A percentile compares a stretch with the other conserved stretches of the same genome.
phyloP scores from a whole-genome alignment of 2,888 invertebrate genomes.

The Cyclophora punctaria region DNA sequence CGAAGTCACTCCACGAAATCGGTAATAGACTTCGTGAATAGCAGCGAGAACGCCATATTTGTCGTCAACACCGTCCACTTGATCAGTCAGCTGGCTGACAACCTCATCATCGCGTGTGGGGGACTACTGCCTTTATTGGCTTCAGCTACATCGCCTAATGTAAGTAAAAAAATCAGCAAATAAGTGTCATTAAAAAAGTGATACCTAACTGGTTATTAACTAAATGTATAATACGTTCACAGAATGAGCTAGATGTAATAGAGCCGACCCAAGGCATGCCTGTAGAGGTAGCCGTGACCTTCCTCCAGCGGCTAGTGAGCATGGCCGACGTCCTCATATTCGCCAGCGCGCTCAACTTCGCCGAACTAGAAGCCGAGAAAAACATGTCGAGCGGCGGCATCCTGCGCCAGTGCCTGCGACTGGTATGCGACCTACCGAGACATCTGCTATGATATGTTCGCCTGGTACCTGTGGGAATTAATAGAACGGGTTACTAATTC shows the following conservation, averaged over 20 bases:
- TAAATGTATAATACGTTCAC: constrained; percentile 11
- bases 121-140: constrained; percentile 96
- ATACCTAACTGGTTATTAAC: not conserved
- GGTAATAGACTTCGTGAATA: constrained; percentile 98
- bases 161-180: constrained; percentile 42
- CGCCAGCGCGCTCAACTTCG: constrained; percentile 97
- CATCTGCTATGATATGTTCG: constrained; percentile 15
- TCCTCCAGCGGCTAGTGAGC: constrained; percentile 97
- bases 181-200: not conserved
- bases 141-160: constrained; percentile 98
- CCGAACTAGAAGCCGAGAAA: constrained; percentile 98
- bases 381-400: constrained; percentile 99
- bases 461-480: constrained; percentile 7
- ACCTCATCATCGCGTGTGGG: constrained; percentile 98
- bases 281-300: constrained; percentile 97
- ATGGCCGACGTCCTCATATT: constrained; percentile 99
- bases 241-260: constrained; percentile 98
- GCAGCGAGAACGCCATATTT: constrained; percentile 98
- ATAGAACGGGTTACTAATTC: too few species aligned
- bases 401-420: constrained; percentile 93
- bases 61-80: constrained; percentile 99
- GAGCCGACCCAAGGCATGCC: constrained; percentile 99
- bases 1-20: constrained; percentile 96
- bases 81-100: constrained; percentile 98
- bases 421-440: constrained; percentile 74